phyloP scores from a whole-genome alignment of 2,888 invertebrate genomes.

The Hydrotaea cyrtoneurina region DNA sequence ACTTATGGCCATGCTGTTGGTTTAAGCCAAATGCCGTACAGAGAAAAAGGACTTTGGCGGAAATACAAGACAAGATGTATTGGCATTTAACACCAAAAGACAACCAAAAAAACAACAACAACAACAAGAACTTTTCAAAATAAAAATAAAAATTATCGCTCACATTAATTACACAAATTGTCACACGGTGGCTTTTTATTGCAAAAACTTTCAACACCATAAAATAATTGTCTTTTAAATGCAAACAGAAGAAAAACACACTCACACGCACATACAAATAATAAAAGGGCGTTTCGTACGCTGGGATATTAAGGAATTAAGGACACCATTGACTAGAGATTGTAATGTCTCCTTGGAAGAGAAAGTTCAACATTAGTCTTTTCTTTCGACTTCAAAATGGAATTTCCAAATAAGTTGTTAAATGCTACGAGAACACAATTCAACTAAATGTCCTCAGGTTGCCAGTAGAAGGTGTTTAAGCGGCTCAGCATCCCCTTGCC shows the following conservation, averaged over 20 bases:
- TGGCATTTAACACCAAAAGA: conserved; percentile 19
- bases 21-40: conserved; percentile 11
- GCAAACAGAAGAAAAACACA: too few relatives aligned
- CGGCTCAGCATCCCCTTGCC: too few relatives aligned
- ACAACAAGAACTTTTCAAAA: conserved; percentile 34
- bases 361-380: too few relatives aligned
- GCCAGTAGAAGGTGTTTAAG: too few relatives aligned
- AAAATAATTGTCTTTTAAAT: neutral
- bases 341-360: too few relatives aligned
- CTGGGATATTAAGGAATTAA: neutral
- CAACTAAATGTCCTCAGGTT: too few relatives aligned
- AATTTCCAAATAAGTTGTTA: too few relatives aligned
- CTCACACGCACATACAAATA: neutral
- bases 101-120: neutral
- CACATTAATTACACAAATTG: conserved; percentile 63
- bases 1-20: conserved; percentile 50
- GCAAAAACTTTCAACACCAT: neutral
- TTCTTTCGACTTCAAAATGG: too few relatives aligned
- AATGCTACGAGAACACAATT: too few relatives aligned
- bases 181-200: conserved; percentile 55
- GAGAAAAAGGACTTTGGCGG: conserved; percentile 15
- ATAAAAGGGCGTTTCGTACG: neutral
- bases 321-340: too few relatives aligned
- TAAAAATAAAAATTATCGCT: conserved; percentile 48
- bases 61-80: conserved; percentile 23